These are phyloP conservation scores for Naso thynnoides DNA, from an alignment of 2,797 vertebrate species.

Conservation along the genomic window DNA sequence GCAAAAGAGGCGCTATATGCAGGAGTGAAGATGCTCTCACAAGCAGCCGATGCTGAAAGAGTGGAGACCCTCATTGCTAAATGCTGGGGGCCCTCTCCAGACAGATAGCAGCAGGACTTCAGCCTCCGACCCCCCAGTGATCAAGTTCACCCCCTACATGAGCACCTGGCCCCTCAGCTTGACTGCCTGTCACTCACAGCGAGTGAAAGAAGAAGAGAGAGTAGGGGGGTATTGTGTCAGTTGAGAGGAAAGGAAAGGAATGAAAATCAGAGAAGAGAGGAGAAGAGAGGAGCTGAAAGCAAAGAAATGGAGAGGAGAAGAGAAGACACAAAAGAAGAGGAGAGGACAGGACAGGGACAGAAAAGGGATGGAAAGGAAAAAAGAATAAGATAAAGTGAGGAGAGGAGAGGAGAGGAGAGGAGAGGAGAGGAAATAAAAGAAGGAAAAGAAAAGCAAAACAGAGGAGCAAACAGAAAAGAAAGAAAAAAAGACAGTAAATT, in stretches of 20 bases:
- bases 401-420: background rate
- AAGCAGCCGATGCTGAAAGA: constrained; percentile 64
- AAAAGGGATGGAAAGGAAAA: background rate
- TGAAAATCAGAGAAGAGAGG: background rate
- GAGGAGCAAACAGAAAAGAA: background rate
- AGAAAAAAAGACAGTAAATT: too few species aligned
- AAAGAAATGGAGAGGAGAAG: background rate
- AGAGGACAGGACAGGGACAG: background rate
- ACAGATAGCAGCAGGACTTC: constrained; percentile 64
- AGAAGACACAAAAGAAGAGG: background rate
- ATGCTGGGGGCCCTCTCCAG: constrained; percentile 63
- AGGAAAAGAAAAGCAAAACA: background rate
- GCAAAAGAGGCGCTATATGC: constrained; percentile 67
- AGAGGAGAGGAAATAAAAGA: background rate
- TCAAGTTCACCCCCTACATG: constrained; percentile 66
- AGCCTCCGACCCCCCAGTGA: constrained; percentile 53
- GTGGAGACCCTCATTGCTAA: constrained; percentile 62
- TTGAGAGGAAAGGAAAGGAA: background rate
- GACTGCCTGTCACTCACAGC: constrained; percentile 49
- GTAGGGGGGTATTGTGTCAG: background rate
- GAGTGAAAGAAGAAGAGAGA: constrained; percentile 4
- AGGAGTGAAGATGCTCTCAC: constrained; percentile 80
- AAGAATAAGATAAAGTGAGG: background rate
- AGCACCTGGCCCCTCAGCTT: constrained; percentile 69
- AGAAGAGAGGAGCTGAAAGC: background rate